Percentiles rank a stretch among this genome's conserved stretches.
Conservation (phyloP, 2,888 invertebrate species). For the Epinotia ramella region DNA sequence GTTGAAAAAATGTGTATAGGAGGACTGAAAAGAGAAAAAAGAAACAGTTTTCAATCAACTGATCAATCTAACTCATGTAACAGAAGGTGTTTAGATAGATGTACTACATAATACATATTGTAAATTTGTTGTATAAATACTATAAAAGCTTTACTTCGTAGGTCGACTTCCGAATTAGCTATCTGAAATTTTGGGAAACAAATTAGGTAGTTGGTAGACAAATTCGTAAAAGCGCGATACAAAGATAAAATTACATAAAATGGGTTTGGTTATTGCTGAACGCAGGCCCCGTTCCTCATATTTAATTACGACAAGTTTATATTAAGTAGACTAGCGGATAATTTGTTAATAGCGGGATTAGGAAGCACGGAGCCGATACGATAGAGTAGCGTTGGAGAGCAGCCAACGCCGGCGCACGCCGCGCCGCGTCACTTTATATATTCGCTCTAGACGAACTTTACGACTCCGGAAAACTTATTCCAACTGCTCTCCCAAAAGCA, state of each 20-base stretch:
- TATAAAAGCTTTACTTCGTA: background rate
- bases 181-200: background rate
- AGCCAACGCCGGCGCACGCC: slow-evolving; percentile 67
- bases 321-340: slow-evolving; percentile 50
- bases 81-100: background rate
- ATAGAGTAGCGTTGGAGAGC: slow-evolving; percentile 63
- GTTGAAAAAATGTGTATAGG: background rate
- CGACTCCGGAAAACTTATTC: slow-evolving; percentile 71
- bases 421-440: slow-evolving; percentile 63
- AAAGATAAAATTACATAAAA: background rate
- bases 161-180: background rate
- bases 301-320: slow-evolving; percentile 19
- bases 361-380: slow-evolving; percentile 60
- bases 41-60: background rate
- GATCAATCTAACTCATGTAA: background rate
- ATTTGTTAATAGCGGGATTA: slow-evolving; percentile 64
- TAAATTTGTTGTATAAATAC: no score
- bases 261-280: background rate
- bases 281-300: background rate
- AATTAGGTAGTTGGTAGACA: background rate
- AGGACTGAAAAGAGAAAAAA: background rate
- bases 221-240: background rate
- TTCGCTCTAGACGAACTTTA: slow-evolving; percentile 68
- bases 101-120: background rate
- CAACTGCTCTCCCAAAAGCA: slow-evolving; percentile 63